These are phyloP conservation scores for Callaeas wilsoni DNA, from an alignment of 2,113 vertebrate genomes.

Conservation along the genomic window DNA sequence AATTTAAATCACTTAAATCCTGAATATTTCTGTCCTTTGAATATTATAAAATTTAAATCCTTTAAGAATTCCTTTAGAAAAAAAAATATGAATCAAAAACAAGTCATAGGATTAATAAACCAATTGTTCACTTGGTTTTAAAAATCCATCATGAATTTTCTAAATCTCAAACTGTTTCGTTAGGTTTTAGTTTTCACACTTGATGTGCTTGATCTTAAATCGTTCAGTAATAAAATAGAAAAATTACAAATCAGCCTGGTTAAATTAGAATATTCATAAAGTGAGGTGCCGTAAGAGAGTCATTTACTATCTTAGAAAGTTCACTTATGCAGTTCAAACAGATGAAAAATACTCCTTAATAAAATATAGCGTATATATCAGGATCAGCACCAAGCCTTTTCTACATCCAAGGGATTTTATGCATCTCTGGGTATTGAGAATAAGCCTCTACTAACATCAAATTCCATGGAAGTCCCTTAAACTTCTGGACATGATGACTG, in stretches of 20 bases:
- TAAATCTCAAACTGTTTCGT: slow-evolving; percentile 64
- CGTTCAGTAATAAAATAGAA: slow-evolving; percentile 52
- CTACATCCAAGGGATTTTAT: not conserved
- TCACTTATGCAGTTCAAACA: slow-evolving; percentile 42
- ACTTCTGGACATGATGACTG: not conserved
- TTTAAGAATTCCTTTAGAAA: slow-evolving; percentile 38
- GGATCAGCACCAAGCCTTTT: slow-evolving; percentile 11
- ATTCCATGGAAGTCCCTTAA: not conserved
- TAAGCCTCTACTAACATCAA: not conserved
- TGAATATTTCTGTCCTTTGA: slow-evolving; percentile 23
- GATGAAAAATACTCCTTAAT: slow-evolving; percentile 25
- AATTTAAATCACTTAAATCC: slow-evolving; percentile 58
- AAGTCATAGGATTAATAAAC: slow-evolving; percentile 55
- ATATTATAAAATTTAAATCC: slow-evolving; percentile 62
- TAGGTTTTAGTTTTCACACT: slow-evolving; percentile 57
- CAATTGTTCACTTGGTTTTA: slow-evolving; percentile 60
- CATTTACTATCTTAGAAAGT: slow-evolving; percentile 25
- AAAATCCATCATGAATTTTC: slow-evolving; percentile 59
- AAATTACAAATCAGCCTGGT: slow-evolving; percentile 46
- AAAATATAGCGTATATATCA: not conserved
- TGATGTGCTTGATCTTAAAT: slow-evolving; percentile 62
- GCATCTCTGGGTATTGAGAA: not conserved
- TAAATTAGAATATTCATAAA: slow-evolving; percentile 68
- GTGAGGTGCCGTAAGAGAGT: slow-evolving; percentile 30
- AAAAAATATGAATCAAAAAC: slow-evolving; percentile 11